Evolutionary conservation across 2,113 vertebrate species (phyloP), one percentile per base, ranked within the genome.

Genomic region (Chionis minor): DNA sequence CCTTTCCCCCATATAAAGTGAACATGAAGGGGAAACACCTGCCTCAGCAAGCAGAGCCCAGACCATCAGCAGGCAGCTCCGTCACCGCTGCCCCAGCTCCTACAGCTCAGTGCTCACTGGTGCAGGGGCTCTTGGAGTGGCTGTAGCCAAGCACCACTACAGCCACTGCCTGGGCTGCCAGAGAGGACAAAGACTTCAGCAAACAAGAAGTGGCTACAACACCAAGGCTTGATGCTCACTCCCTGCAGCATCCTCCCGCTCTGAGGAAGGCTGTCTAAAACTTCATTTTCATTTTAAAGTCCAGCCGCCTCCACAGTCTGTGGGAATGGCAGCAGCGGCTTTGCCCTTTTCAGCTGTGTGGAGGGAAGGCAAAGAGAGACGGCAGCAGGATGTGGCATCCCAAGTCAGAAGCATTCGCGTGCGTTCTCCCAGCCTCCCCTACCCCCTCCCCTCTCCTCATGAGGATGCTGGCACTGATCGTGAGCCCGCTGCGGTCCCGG

Each of bases 401-500:
- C 23, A 59, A 71, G 73, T 63, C 58, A 28, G 62, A 83, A 95
- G 75, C 47, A 40, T 47, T 79, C 73, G 47, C 32, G 33, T 44
- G 14, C 6, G 13, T 56, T 51, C 52, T 86, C 56, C 49, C 40
- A 65, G 71, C 12, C 35, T 89, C 26, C 27, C 49, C 2, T 0
- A 26, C 51, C n/a, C 52, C 38, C 51, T 83, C n/a, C 13, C 44
- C n/a, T 70, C 69, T 78, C 66, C 26, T 24, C 2, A 35, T 56
- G 95, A 96, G 84, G 74, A 90, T 38, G 20, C 88, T 97, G 97
- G 88, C 27, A 71, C 86, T 3, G 67, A 97, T 96, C 95, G 90
- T 14, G 45, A 95, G 91, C 62, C 40, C 14, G 13, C 30, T 75
- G 20, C 66, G 55, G 70, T 97, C 98, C 95, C 85, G 1, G 63